These are phyloP conservation scores for Nixonia krombeini DNA, from an alignment of 1,140 invertebrate species.

Conservation along the genomic window DNA sequence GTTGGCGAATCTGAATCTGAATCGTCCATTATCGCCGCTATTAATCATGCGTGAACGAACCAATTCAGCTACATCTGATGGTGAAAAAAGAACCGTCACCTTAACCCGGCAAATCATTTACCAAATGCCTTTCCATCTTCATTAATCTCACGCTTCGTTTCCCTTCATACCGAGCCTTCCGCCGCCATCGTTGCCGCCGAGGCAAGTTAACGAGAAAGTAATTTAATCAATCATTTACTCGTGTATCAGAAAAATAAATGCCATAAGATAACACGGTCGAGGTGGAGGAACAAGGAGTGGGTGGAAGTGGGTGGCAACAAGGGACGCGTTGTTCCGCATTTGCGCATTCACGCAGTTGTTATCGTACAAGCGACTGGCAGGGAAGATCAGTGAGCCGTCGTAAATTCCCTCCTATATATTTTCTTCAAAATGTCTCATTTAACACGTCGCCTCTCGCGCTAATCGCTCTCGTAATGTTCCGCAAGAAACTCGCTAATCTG, in stretches of 20 bases:
- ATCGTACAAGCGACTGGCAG: too few relatives aligned
- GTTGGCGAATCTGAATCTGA: too few relatives aligned
- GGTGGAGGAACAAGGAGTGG: too few relatives aligned
- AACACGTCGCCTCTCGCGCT: conserved; percentile 11
- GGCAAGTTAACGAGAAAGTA: too few relatives aligned
- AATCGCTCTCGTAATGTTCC: conserved; percentile 28
- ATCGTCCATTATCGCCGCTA: conserved; percentile 38
- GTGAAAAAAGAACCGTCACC: conserved; percentile 22
- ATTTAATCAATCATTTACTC: too few relatives aligned
- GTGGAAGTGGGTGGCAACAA: too few relatives aligned
- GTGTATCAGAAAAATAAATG: too few relatives aligned
- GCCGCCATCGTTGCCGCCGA: too few relatives aligned
- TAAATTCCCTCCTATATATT: conserved; percentile 3
- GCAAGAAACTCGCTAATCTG: conserved; percentile 31
- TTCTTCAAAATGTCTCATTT: conserved; percentile 39
- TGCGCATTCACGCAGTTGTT: not conserved
- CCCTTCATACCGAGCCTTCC: not conserved
- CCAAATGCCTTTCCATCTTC: conserved; percentile 40
- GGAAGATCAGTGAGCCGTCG: not conserved
- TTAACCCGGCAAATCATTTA: conserved; percentile 25
- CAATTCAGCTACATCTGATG: conserved; percentile 38
- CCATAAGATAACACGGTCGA: too few relatives aligned
- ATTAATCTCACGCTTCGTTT: conserved; percentile 45
- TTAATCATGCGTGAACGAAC: conserved; percentile 42
- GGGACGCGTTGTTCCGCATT: too few relatives aligned